A percentile compares a stretch with the other conserved stretches of the same genome.
These are phyloP conservation scores for Idris sp. DNA, from an alignment of 1,140 invertebrate species.

Conservation along the genomic window DNA sequence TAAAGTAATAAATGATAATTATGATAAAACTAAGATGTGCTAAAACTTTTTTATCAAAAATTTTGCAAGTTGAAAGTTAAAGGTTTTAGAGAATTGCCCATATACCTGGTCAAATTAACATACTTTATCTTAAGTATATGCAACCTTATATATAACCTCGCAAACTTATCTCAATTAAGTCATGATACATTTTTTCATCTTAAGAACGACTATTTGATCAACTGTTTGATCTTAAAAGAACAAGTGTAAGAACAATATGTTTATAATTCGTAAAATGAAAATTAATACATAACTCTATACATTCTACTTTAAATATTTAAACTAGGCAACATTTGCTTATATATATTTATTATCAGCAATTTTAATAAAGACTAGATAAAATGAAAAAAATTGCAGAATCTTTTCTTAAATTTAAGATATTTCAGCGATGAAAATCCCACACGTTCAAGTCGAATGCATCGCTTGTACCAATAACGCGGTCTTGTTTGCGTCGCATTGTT, in stretches of 20 bases:
- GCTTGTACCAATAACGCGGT: slow-evolving; percentile 44
- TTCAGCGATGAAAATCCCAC: slow-evolving; percentile 26
- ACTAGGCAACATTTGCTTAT: too few relatives aligned
- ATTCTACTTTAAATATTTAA: too few relatives aligned
- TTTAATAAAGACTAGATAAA: too few relatives aligned
- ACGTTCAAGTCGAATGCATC: slow-evolving; percentile 8
- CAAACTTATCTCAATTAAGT: slow-evolving; percentile 38
- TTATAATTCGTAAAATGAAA: too few relatives aligned
- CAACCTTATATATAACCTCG: slow-evolving; percentile 26
- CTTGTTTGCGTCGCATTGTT: slow-evolving; percentile 52
- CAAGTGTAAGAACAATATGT: slow-evolving; percentile 6
- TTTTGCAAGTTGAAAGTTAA: too few relatives aligned
- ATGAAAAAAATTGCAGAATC: too few relatives aligned
- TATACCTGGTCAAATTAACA: slow-evolving; percentile 22
- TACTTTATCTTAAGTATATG: slow-evolving; percentile 41
- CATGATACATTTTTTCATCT: slow-evolving; percentile 30
- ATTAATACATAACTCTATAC: too few relatives aligned
- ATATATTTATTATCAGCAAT: too few relatives aligned
- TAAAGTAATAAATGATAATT: too few relatives aligned
- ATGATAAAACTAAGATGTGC: too few relatives aligned
- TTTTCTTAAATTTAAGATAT: not conserved
- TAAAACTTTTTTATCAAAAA: too few relatives aligned
- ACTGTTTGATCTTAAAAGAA: not conserved
- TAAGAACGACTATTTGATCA: slow-evolving; percentile 29
- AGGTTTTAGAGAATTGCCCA: too few relatives aligned